Evolutionary conservation across 1,140 invertebrate species (phyloP), one percentile per base, ranked within the genome.

Genomic region (Dendrolimus punctatus): DNA sequence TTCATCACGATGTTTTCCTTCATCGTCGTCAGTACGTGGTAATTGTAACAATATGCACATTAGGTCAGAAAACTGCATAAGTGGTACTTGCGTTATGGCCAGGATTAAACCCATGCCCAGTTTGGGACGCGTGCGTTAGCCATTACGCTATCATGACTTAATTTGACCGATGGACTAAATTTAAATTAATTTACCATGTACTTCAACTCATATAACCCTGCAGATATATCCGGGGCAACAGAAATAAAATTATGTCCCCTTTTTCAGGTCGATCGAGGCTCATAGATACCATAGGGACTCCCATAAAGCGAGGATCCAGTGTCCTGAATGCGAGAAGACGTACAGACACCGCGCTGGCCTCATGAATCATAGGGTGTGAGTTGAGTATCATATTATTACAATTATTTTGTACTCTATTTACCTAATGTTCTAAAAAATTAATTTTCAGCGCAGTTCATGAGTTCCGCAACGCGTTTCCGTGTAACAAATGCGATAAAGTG

Each of bases 341-440:
- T 85, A 83, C 62, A 77, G 72, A 23, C 81, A 85, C 43, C 58
- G 81, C 39, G 76, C 78, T 0, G 81, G 81, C 0, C 75, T 85
- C 4, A 70, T 77, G 67, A 85, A 85, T 49, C 81, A 85, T 57
- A 53, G 78, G 41, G 64, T 79, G 76, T 82, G 45, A 74, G 76
- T 76, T 58, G 23, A 23, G 3, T 23, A 2, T 23, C 10, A 46
- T 39, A 45, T 8, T n/a, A n/a, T n/a, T n/a, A n/a, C 5, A 37
- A 8, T 42, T 42, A n/a, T 42, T 42, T 42, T 42, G n/a, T 42
- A 42, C n/a, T n/a, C 2, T n/a, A 42, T 42, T 7, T 42, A n/a
- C 4, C n/a, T 42, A 8, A 10, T 51, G 40, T 37, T 23, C 44
- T 8, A 8, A 51, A 4, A 39, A 9, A 8, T 6, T 9, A 40